Conservation (phyloP, 2,113 vertebrate genomes). For the Actenoides lindsayi region DNA sequence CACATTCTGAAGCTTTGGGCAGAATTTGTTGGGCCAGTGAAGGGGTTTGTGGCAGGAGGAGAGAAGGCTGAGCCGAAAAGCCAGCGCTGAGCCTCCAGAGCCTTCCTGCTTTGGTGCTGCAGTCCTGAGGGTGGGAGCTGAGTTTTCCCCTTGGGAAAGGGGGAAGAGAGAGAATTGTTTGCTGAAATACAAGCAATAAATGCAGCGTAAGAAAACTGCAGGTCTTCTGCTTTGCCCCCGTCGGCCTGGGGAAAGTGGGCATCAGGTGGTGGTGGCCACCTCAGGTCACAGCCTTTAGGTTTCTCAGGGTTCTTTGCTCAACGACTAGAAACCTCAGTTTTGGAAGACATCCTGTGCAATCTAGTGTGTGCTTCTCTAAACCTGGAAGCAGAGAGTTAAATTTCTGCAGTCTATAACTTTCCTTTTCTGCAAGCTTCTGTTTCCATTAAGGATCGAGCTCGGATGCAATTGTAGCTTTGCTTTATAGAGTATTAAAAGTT, state of each 20-base stretch:
- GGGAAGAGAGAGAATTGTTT: background rate
- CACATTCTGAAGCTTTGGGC: background rate
- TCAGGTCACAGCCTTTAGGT: rapidly evolving
- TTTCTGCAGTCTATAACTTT: background rate
- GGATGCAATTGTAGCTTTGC: constrained; percentile 18
- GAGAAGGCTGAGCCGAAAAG: background rate
- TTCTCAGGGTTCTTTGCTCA: background rate
- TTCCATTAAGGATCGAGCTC: constrained; percentile 55
- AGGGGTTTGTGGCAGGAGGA: background rate
- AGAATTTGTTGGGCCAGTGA: background rate
- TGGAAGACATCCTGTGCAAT: background rate
- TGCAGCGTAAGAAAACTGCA: rapidly evolving
- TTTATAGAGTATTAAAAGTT: constrained; percentile 49
- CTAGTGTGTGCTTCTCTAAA: rapidly evolving
- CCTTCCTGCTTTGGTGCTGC: background rate
- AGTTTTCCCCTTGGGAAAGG: rapidly evolving
- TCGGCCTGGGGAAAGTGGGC: background rate
- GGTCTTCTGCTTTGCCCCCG: background rate
- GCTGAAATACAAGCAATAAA: background rate
- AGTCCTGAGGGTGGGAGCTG: background rate
- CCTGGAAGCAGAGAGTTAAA: constrained; percentile 1
- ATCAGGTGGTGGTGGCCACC: background rate
- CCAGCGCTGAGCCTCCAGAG: rapidly evolving
- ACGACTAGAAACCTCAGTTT: background rate
- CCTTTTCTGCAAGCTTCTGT: constrained; percentile 6